Evolutionary conservation across 2,113 vertebrate genomes (phyloP).

Genomic region (Zootoca vivipara): DNA sequence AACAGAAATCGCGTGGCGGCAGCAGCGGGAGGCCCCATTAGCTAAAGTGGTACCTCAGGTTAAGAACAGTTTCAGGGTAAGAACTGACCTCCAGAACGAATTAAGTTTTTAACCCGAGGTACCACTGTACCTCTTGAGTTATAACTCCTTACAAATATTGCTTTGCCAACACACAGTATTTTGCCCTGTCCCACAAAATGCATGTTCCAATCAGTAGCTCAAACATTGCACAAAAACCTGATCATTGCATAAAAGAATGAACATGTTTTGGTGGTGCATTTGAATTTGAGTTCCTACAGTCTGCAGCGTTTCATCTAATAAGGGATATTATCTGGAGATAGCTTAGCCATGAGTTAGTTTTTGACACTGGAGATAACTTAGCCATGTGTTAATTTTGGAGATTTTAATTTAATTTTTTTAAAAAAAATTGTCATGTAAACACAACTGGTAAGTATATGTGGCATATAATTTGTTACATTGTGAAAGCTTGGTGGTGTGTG

Average conservation of each 20-base stretch:
- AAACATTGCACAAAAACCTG: background rate
- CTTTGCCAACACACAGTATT: background rate
- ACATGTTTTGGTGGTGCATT: background rate
- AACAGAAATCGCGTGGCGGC: too few species aligned
- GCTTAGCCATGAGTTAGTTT: background rate
- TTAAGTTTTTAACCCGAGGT: too few species aligned
- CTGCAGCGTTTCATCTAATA: background rate
- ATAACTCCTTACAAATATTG: background rate
- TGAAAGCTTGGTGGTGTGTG: background rate
- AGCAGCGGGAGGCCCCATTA: too few species aligned
- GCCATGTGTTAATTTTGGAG: background rate
- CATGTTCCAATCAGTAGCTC: background rate
- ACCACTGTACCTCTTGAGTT: background rate
- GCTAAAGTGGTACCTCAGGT: too few species aligned
- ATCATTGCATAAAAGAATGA: background rate
- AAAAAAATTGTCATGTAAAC: background rate
- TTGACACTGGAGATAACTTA: background rate
- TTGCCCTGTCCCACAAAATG: background rate
- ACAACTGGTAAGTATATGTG: background rate
- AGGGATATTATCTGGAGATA: background rate
- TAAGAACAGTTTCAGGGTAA: too few species aligned
- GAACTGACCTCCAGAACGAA: too few species aligned
- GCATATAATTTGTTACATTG: background rate
- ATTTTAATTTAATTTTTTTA: too few species aligned
- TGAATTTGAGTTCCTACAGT: background rate